Evolutionary conservation across 2,888 invertebrate species (phyloP).

Genomic region (Caenorhabditis plicata): DNA sequence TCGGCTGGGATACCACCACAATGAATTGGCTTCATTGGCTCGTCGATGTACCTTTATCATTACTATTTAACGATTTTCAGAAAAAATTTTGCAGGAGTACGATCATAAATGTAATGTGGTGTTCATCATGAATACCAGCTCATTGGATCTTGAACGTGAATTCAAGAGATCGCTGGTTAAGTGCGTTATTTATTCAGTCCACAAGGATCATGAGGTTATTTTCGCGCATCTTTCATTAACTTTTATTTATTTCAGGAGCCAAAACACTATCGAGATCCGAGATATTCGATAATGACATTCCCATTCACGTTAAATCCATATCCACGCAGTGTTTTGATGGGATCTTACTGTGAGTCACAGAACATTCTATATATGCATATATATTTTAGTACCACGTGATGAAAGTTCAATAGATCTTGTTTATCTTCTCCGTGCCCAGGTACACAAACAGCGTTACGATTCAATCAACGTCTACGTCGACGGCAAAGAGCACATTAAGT

Average conservation of each 20-base stretch:
- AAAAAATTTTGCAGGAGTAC: conserved; percentile 11
- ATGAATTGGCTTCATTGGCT: conserved; percentile 25
- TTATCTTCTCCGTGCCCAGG: conserved; percentile 24
- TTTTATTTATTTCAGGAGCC: conserved; percentile 5
- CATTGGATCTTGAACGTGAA: conserved; percentile 16
- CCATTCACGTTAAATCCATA: no score
- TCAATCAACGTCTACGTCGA: conserved; percentile 26
- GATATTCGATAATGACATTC: no score
- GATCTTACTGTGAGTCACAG: neutral
- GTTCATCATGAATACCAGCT: conserved; percentile 14
- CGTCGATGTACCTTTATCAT: conserved; percentile 15
- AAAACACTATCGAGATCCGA: conserved; percentile 13
- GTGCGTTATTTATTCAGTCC: conserved; percentile 27
- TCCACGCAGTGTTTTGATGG: conserved; percentile 27
- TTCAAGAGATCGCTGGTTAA: conserved; percentile 19
- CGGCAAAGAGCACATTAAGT: conserved; percentile 23
- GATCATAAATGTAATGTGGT: conserved; percentile 24
- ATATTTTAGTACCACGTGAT: conserved; percentile 20
- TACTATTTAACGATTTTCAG: neutral
- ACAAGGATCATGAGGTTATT: conserved; percentile 9
- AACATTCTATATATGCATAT: neutral
- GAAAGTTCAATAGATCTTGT: conserved; percentile 18
- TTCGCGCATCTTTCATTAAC: neutral
- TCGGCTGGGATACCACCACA: conserved; percentile 12
- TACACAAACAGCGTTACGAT: conserved; percentile 27